Base-by-base conservation (phyloP, 2,888 invertebrate genomes). In the Gandaritis pyraliata region DNA sequence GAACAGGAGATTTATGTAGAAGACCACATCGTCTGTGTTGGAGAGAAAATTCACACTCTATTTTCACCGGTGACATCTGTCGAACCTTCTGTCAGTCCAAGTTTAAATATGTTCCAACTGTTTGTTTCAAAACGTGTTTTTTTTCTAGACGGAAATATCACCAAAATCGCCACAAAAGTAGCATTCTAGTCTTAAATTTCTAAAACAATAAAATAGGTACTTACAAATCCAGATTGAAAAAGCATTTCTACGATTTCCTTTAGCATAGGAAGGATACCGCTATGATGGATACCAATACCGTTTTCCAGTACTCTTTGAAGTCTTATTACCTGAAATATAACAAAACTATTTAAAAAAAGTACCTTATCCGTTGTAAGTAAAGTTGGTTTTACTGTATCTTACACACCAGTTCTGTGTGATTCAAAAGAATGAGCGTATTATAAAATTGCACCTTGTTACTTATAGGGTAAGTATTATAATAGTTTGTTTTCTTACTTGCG, bases 201-300 rank as follows among this genome's bases (percentile, higher is more conserved):
- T 23, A 23, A 23, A 2, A 23, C 23, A 23, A 5, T 2, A 23
- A 23, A 23, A 23, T 33, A 33, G 10, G 33, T 18, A 88, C 98
- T 99, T 39, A 99, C 98, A 66, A 96, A 94, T 6, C 99, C 98
- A 69, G 95, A 94, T 80, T 98, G 97, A 82, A 99, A 99, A 12
- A 99, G 92, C 94, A 99, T 96, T 88, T 99, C 99, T 0, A 99
- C 99, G 54, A 99, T 98, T 93, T 99, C 99, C 82, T 99, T 99
- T n/a, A 99, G 94, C 73, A 99, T 96, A 0, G 99, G 99, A 63
- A 99, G 88, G 72, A 99, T 98, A 11, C 99, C 99, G 83, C 98
- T 98, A 87, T 99, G 99, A 88, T 99, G 99, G 3, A 99, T 96
- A 0, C 99, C 99, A 65, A 99, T 96, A 1, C 99, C 99, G 58